These are phyloP conservation scores for Bujurquina vittata DNA, from an alignment of 2,113 vertebrate genomes.

Conservation along the genomic window DNA sequence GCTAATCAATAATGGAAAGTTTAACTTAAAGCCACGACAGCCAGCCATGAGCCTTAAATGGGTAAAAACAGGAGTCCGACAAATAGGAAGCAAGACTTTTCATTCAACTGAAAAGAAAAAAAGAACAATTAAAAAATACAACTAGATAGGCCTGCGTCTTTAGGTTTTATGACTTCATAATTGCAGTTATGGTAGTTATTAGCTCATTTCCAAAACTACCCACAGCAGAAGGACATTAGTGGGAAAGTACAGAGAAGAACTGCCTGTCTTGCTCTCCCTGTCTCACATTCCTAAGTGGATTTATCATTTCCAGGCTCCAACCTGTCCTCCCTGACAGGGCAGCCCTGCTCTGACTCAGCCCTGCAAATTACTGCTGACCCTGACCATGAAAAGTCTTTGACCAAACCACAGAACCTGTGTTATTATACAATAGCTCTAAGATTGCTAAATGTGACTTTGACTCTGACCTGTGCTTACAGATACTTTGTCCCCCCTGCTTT, in stretches of 20 bases:
- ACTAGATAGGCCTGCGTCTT: not conserved
- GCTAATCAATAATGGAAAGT: constrained; percentile 38
- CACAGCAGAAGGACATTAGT: constrained; percentile 15
- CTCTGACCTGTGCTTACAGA: constrained; percentile 17
- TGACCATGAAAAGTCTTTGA: constrained; percentile 53
- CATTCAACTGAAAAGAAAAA: not conserved
- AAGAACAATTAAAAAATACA: not conserved
- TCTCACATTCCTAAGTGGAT: constrained; percentile 60
- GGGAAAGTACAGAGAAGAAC: constrained; percentile 43
- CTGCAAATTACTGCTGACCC: constrained; percentile 56
- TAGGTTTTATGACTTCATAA: not conserved
- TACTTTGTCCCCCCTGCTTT: not conserved
- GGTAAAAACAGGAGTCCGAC: not conserved
- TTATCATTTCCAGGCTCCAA: constrained; percentile 70
- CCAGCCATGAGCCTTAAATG: not conserved
- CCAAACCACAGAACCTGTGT: constrained; percentile 35
- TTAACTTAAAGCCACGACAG: not conserved
- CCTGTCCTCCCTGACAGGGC: constrained; percentile 57
- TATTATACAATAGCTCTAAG: not conserved
- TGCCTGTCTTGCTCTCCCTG: constrained; percentile 28
- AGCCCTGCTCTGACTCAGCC: constrained; percentile 50
- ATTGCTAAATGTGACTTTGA: constrained; percentile 14
- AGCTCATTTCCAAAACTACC: constrained; percentile 13
- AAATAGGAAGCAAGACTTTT: not conserved
- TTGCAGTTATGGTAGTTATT: not conserved